These are phyloP conservation scores for Cepaea nemoralis DNA, from an alignment of 1,140 invertebrate species.

Conservation along the genomic window DNA sequence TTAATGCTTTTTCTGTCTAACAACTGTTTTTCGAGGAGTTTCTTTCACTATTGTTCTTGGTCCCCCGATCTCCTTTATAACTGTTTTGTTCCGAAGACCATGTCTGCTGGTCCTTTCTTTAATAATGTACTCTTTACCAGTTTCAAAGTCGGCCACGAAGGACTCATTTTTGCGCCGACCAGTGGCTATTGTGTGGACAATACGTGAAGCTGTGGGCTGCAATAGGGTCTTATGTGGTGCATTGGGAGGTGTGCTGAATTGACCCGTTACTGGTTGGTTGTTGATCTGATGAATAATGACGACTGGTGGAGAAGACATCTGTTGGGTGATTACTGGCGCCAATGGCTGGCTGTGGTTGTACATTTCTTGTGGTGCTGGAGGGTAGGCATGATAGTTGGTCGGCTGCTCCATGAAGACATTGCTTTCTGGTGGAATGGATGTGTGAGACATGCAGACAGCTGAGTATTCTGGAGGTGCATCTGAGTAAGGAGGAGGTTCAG, in stretches of 20 bases:
- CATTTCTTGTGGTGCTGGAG: neutral
- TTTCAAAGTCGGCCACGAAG: slow-evolving; percentile 10
- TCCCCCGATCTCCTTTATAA: slow-evolving; percentile 20
- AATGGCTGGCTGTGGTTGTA: neutral
- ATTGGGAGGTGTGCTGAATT: neutral
- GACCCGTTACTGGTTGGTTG: neutral
- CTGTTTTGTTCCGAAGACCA: slow-evolving; percentile 8
- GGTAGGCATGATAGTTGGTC: no score
- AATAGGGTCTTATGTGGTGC: neutral
- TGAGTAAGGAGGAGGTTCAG: slow-evolving; percentile 4
- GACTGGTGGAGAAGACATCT: slow-evolving; percentile 1
- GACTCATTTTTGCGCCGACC: neutral
- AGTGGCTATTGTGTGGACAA: neutral
- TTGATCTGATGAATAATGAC: neutral
- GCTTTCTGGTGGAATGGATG: neutral
- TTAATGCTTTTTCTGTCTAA: neutral
- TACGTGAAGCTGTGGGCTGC: neutral
- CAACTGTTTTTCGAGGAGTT: slow-evolving; percentile 17
- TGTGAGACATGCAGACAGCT: neutral
- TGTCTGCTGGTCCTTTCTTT: neutral
- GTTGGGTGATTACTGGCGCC: neutral
- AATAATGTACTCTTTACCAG: slow-evolving; percentile 13
- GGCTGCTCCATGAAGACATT: neutral
- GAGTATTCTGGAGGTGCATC: slow-evolving; percentile 16
- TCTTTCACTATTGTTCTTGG: slow-evolving; percentile 21